These are phyloP conservation scores for Encarsia formosa DNA, from an alignment of 2,888 invertebrate species.

Conservation along the genomic window DNA sequence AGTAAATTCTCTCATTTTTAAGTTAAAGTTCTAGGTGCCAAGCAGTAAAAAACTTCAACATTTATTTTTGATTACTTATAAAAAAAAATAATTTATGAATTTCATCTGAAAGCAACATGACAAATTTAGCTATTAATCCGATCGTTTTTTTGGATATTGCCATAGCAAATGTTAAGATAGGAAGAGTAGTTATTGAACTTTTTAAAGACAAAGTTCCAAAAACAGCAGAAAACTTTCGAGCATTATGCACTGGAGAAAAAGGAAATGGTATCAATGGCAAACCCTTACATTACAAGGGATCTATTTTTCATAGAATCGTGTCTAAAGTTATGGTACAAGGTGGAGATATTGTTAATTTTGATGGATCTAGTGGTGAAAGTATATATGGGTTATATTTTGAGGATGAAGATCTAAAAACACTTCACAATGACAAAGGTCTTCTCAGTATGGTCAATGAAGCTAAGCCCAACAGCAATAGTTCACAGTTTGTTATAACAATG, in stretches of 20 bases:
- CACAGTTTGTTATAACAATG: conserved; percentile 90
- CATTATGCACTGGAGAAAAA: conserved; percentile 86
- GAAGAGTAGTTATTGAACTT: conserved; percentile 81
- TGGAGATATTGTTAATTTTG: conserved; percentile 71
- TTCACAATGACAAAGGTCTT: conserved; percentile 62
- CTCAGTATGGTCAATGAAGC: conserved; percentile 81
- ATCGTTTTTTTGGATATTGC: conserved; percentile 69
- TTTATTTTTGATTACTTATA: too few species aligned
- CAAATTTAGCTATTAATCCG: conserved; percentile 53
- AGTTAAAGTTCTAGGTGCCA: too few species aligned
- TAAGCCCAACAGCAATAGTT: conserved; percentile 77
- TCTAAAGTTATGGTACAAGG: conserved; percentile 88
- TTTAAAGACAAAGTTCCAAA: conserved; percentile 78
- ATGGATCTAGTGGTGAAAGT: conserved; percentile 89
- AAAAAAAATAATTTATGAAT: too few species aligned
- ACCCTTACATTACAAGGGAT: conserved; percentile 79
- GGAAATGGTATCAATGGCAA: conserved; percentile 68
- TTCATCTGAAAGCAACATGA: too few species aligned
- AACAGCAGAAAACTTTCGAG: conserved; percentile 88
- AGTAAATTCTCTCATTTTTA: too few species aligned
- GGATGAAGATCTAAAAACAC: conserved; percentile 79
- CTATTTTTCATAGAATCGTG: conserved; percentile 77
- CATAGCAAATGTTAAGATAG: conserved; percentile 68
- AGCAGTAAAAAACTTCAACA: too few species aligned
- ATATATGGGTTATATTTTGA: conserved; percentile 88